phyloP scores from a whole-genome alignment of 1,140 invertebrate species.

The Chelonus insularis region DNA sequence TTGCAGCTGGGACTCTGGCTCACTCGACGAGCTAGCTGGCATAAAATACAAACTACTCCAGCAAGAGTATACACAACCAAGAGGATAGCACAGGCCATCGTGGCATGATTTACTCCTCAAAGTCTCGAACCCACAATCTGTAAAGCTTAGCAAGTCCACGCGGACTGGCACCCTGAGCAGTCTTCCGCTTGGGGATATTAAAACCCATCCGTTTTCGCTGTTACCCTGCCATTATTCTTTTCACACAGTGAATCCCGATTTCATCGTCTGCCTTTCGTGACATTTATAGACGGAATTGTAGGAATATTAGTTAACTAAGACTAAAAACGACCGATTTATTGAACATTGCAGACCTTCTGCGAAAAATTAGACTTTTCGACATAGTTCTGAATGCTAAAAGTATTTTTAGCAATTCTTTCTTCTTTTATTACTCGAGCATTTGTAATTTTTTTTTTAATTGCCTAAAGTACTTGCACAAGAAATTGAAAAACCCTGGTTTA shows the following conservation, averaged over 20 bases:
- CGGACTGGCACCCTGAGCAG: slow-evolving; percentile 8
- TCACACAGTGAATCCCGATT: slow-evolving; percentile 13
- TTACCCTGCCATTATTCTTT: slow-evolving; percentile 8
- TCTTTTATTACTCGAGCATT: too few species aligned
- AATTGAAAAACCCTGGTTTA: too few species aligned
- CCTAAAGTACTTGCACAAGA: too few species aligned
- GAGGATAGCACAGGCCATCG: slow-evolving; percentile 10
- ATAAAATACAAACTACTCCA: slow-evolving; percentile 19
- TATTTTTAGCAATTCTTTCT: too few species aligned
- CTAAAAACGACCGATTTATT: background rate
- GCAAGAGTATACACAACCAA: background rate
- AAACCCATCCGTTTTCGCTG: slow-evolving; percentile 18
- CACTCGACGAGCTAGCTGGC: slow-evolving; percentile 5
- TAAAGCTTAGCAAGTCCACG: slow-evolving; percentile 23
- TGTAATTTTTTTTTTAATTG: too few species aligned
- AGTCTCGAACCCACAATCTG: slow-evolving; percentile 24
- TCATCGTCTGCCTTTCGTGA: background rate
- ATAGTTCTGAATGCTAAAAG: too few species aligned
- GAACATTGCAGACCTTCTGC: background rate
- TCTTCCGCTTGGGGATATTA: slow-evolving; percentile 14
- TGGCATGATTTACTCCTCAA: slow-evolving; percentile 20
- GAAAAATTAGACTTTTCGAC: too few species aligned
- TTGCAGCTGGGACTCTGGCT: slow-evolving; percentile 12
- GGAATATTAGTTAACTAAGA: background rate
- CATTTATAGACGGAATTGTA: background rate